Base-by-base conservation (phyloP, 2,888 invertebrate genomes). In the Nemotelus pantherinus region DNA sequence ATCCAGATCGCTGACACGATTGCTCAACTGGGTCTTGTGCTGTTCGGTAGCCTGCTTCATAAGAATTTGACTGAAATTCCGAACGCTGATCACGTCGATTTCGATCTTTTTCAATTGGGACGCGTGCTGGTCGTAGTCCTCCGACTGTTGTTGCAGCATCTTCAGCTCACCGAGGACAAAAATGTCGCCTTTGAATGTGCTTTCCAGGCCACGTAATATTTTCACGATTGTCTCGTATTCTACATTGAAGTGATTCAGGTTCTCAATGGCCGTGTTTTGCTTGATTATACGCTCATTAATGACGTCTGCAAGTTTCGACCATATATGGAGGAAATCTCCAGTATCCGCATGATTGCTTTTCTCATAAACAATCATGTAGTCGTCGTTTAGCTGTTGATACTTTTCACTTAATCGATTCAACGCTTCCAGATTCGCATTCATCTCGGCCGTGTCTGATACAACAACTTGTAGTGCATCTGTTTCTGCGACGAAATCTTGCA, bases 31-130 rank as follows among this genome's bases (percentile, higher is more conserved):
- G 5, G 82, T 83, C 2, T 84, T 84, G 77, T 87, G 85, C 1
- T 80, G 78, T 7, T 64, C 60, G n/a, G 84, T 84, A 0, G 86
- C 85, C 53, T 86, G 86, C 65, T 86, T 86, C 3, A 85, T 84
- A 2, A 87, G 82, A 10, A 87, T 86, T 80, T 87, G 87, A 77
- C 86, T 86, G 50, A 87, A 87, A 78, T 87, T 87, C 0, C 86
- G 83, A 0, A 86, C 86, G 79, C 87, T 87, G 4, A 87, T 87
- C 10, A 87, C 86, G 83, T 87, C 87, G 41, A 87, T 87, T 81
- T 87, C 86, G 2, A 85, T 83, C 60, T 87, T 87, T 3, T 87
- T 85, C 25, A 87, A 79, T 70, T 87, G 86, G 80, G 85, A 85
- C n/a, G 81, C 82, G 75, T 81, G 80, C 6, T 81, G 81, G 55